phyloP scores from a whole-genome alignment of 2,888 invertebrate genomes.

The Diloba caeruleocephala region DNA sequence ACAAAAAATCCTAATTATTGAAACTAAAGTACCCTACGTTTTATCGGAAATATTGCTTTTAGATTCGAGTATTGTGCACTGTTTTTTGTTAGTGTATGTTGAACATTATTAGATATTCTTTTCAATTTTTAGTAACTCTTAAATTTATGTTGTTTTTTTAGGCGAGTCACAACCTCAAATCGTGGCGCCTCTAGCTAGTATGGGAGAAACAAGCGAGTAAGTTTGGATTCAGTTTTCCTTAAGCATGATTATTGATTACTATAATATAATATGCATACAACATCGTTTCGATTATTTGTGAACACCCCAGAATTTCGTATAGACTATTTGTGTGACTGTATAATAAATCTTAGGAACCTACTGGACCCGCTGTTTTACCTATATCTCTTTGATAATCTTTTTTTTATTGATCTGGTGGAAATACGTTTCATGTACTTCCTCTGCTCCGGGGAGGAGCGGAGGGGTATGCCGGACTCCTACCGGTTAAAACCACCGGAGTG shows the following conservation, averaged over 20 bases:
- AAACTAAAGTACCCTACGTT: no score
- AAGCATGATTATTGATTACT: constrained; percentile 20
- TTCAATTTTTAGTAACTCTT: background rate
- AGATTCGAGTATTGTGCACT: background rate
- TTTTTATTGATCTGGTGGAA: no score
- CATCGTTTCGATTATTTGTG: constrained; percentile 20
- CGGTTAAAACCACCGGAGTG: no score
- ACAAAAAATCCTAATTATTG: no score
- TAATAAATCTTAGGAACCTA: no score
- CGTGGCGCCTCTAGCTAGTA: constrained; percentile 90
- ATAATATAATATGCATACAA: constrained; percentile 16
- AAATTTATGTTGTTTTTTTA: constrained; percentile 50
- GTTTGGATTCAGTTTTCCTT: constrained; percentile 61
- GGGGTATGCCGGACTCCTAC: no score
- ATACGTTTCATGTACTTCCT: no score
- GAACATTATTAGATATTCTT: background rate
- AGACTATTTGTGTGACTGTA: background rate
- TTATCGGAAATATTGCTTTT: constrained; percentile 2
- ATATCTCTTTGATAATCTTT: no score
- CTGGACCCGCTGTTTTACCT: no score
- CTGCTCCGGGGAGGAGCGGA: no score
- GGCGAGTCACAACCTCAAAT: constrained; percentile 86
- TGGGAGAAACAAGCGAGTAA: constrained; percentile 91
- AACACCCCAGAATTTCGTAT: constrained; percentile 12
- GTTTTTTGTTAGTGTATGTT: constrained; percentile 2